Evolutionary conservation across 2,113 vertebrate genomes (phyloP).

Genomic region (Egretta garzetta): DNA sequence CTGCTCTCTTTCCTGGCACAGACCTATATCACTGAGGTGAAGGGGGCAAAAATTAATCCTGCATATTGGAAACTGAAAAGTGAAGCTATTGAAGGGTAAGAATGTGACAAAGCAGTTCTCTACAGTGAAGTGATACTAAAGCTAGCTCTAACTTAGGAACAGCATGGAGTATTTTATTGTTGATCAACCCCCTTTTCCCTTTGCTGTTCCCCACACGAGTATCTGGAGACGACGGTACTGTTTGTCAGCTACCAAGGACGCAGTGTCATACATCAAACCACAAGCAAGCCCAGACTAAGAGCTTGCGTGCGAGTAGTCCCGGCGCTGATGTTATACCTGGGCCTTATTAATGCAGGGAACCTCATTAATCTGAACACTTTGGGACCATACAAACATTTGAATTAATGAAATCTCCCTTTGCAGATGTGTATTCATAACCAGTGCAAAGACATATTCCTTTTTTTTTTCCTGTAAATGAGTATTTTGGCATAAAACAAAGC

Average conservation of each 20-base stretch:
- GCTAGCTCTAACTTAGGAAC: neutral
- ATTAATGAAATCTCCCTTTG: neutral
- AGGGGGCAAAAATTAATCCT: neutral
- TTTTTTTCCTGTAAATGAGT: neutral
- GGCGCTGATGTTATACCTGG: neutral
- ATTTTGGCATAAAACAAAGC: neutral
- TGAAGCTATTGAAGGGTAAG: neutral
- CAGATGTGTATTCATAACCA: neutral
- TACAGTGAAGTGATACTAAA: neutral
- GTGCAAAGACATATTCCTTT: neutral
- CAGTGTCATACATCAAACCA: neutral
- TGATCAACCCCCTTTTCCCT: neutral
- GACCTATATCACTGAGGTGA: neutral
- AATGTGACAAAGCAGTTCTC: neutral
- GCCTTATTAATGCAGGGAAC: neutral
- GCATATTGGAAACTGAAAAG: neutral
- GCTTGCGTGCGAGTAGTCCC: neutral
- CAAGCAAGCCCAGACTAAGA: neutral
- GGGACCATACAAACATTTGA: neutral
- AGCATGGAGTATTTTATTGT: neutral
- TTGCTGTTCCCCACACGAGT: neutral
- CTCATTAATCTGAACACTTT: neutral
- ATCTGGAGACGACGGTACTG: rapidly evolving
- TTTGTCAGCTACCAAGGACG: neutral
- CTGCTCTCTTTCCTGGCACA: neutral